A percentile compares a stretch with the other conserved stretches of the same genome.
phyloP scores from a whole-genome alignment of 2,888 invertebrate species.

The Brenthis hecate region DNA sequence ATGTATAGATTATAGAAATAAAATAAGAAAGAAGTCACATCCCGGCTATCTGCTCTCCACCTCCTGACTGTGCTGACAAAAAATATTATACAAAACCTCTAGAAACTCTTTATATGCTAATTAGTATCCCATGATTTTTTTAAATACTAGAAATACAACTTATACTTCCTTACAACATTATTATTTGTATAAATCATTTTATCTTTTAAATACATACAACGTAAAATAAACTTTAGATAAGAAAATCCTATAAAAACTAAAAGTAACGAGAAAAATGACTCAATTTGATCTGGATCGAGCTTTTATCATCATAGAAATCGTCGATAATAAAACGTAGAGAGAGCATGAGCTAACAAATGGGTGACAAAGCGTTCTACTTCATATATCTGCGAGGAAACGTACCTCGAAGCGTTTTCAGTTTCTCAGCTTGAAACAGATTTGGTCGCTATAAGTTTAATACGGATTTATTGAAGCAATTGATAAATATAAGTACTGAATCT shows the following conservation, averaged over 20 bases:
- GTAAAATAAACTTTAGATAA: background rate
- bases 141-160: too few relatives aligned
- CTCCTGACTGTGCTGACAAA: too few relatives aligned
- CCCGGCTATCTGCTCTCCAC: too few relatives aligned
- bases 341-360: conserved; percentile 40
- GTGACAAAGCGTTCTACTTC: conserved; percentile 18
- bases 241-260: conserved; percentile 9
- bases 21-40: too few relatives aligned
- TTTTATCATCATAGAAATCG: conserved; percentile 26
- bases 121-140: too few relatives aligned
- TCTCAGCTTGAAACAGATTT: background rate
- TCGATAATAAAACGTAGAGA: conserved; percentile 22
- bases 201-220: background rate
- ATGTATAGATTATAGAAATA: too few relatives aligned
- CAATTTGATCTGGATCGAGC: conserved; percentile 24
- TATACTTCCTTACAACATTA: too few relatives aligned
- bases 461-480: background rate
- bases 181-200: background rate
- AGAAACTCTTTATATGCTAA: too few relatives aligned
- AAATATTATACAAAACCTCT: too few relatives aligned
- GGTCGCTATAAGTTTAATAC: background rate
- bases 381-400: conserved; percentile 13
- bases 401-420: background rate
- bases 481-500: background rate
- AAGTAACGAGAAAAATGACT: conserved; percentile 23